Base-by-base conservation (phyloP, 2,888 invertebrate genomes). In the Epinotia bilunana region DNA sequence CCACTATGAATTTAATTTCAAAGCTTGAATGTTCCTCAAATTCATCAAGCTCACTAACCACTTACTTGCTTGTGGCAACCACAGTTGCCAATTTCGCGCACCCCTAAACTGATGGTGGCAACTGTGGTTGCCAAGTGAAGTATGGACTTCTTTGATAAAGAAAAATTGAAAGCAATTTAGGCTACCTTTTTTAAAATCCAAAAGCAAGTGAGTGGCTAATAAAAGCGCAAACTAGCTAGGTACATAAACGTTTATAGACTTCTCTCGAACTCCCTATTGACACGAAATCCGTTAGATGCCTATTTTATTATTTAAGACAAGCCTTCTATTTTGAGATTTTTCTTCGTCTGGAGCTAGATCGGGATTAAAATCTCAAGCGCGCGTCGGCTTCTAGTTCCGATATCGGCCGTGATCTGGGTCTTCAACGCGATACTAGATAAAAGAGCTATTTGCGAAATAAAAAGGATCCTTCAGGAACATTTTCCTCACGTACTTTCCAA, bases 291-390 rank as follows among this genome's bases (percentile, higher is more conserved):
- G 63, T 70, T 53, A 20, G 60, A 18, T 57, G 39, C 16, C 60
- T 60, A 18, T 62, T 72, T 72, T 74, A 74, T 71, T 74, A 74
- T 67, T 75, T 13, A 75, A 61, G 65, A 43, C 53, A 53, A 61
- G 60, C 28, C 61, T 65, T 63, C 75, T 75, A 75, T 75, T 72
- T 75, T 46, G 61, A 71, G 75, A 72, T 62, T 72, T 74, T 72
- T 72, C 75, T 72, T 67, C 61, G 75, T 33, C 75, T 49, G 13
- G 33, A n/a, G 33, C 70, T 55, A 23, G 71, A 72, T 75, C 71
- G 61, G 72, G 68, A 76, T 76, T 76, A 76, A 64, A 76, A 76
- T 76, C 73, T 76, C 73, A 49, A 73, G 58, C 72, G 67, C 72
- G 67, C 67, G 75, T 62, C 43, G 67, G 58, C 39, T 23, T 16